phyloP scores from a whole-genome alignment of 2,113 vertebrate genomes.

The Hippocampus barbouri region DNA sequence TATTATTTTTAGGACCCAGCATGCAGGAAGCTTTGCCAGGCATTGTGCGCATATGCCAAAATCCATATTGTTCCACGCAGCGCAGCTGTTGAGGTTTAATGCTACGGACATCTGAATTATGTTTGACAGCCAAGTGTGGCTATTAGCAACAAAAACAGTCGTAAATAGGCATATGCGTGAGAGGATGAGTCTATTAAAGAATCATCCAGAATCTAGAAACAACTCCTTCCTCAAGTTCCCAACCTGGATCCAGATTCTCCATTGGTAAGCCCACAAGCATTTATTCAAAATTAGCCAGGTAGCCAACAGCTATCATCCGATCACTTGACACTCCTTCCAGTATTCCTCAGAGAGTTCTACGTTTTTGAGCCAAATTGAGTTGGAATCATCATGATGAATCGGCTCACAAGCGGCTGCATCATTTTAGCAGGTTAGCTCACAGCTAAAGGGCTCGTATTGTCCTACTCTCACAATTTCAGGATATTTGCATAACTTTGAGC shows the following conservation, averaged over 20 bases:
- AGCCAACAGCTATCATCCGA: not conserved
- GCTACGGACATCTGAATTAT: slow-evolving; percentile 30
- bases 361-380: not conserved
- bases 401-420: not conserved
- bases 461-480: not conserved
- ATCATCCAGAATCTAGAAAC: not conserved
- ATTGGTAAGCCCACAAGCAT: too few species aligned
- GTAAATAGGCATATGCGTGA: not conserved
- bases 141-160: not conserved
- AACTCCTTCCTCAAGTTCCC: not conserved
- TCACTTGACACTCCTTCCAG: not conserved
- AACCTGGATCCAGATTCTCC: too few species aligned
- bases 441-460: not conserved
- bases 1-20: slow-evolving; percentile 49
- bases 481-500: too few species aligned
- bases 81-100: slow-evolving; percentile 36
- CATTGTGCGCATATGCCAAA: slow-evolving; percentile 25
- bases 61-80: slow-evolving; percentile 28
- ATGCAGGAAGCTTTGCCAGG: slow-evolving; percentile 12
- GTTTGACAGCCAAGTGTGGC: slow-evolving; percentile 19
- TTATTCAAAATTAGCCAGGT: not conserved
- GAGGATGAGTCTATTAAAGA: not conserved
- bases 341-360: not conserved
- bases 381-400: not conserved
- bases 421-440: not conserved